Evolutionary conservation across 2,888 invertebrate genomes (phyloP), one percentile per base, ranked within the genome.

Genomic region (Platycnemis pennipes): DNA sequence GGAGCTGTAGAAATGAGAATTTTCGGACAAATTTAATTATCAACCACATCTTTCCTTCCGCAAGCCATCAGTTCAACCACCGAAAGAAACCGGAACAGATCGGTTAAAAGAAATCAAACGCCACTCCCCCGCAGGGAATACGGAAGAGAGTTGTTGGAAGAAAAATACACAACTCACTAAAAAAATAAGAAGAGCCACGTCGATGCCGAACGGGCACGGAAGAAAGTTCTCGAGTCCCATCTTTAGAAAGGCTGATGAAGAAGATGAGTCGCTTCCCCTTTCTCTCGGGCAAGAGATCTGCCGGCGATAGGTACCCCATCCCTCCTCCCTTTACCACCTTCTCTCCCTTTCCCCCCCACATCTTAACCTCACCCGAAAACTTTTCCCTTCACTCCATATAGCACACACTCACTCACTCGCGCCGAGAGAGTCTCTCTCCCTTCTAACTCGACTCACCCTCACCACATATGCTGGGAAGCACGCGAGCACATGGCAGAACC

Each of bases 241-340:
- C 87, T 87, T 87, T 87, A n/a, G 87, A 87, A 87, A 87, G 87
- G 87, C 87, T 46, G 87, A 87, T 87, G 87, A 87, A 87, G 87
- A 87, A 46, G 87, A 87, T 44, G 45, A 46, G 26, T 46, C 46
- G 45, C 87, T 46, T 87, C 44, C 16, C 86, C 42, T 37, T 77
- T 77, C 37, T 37, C 77, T 77, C 77, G 49, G 19, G 49, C 13
- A 49, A 49, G 49, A 49, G 49, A 49, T 49, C 49, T 49, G 49
- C 49, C 0, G 49, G 49, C 49, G 49, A 49, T 49, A 49, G 13
- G 13, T 13, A 8, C 1, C 63, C 19, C 19, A 11, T 22, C 0
- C 63, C 26, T 2, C 5, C 63, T 63, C 63, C 19, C n/a, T 63
- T 26, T 2, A 26, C n/a, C 63, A 19, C 26, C 26, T 37, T 16